Conservation (phyloP, 2,797 vertebrate species). For the Gobio occitaniae region DNA sequence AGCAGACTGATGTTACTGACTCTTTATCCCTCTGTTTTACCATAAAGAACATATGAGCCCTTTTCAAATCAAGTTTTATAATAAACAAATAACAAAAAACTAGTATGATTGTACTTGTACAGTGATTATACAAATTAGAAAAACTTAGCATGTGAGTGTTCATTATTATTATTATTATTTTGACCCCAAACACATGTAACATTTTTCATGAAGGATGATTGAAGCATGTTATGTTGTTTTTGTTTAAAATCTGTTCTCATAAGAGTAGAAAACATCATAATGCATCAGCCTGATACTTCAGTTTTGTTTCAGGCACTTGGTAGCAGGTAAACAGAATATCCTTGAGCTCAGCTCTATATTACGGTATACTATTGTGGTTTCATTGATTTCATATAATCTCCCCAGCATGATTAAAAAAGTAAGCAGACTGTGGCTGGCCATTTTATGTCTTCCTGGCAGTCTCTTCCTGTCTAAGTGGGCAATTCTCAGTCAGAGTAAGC, state of each 20-base stretch:
- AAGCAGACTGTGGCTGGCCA: neutral
- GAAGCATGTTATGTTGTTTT: neutral
- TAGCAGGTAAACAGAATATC: neutral
- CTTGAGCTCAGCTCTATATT: constrained; percentile 3
- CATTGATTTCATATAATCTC: neutral
- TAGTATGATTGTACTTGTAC: neutral
- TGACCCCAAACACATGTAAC: neutral
- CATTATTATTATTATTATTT: no score
- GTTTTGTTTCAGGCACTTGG: neutral
- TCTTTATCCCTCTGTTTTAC: neutral
- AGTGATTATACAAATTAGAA: neutral
- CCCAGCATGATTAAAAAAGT: neutral
- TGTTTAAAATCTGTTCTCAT: neutral
- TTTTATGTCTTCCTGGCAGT: neutral
- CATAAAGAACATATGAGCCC: neutral
- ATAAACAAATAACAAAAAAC: neutral
- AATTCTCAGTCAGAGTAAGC: neutral
- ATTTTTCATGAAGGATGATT: neutral
- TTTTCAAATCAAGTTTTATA: neutral
- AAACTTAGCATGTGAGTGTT: neutral
- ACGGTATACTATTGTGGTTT: neutral
- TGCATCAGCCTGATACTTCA: neutral
- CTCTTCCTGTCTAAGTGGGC: neutral
- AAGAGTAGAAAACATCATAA: neutral
- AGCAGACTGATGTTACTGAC: neutral